Conservation (phyloP, 2,888 invertebrate species). For the Cartodere bifasciata region DNA sequence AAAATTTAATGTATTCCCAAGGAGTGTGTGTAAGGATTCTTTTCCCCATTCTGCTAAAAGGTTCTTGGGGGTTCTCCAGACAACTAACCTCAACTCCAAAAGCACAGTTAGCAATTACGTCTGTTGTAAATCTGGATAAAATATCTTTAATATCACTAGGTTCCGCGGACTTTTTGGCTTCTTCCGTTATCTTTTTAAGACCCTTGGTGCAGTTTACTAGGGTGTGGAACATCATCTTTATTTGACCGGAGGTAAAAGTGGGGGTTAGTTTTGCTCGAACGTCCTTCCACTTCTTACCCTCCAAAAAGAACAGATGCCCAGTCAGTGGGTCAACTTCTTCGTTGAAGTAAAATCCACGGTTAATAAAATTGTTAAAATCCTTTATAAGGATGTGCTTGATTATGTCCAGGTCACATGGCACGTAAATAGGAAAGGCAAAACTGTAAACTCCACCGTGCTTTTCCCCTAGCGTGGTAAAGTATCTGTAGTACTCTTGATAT, state of each 20-base stretch:
- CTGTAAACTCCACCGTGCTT: constrained; percentile 11
- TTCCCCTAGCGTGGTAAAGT: too few relatives aligned
- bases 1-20: too few relatives aligned
- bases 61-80: too few relatives aligned
- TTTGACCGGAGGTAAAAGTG: constrained; percentile 47
- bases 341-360: constrained; percentile 43
- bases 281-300: constrained; percentile 44
- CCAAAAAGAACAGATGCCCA: constrained; percentile 40
- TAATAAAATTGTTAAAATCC: constrained; percentile 45
- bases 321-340: constrained; percentile 43
- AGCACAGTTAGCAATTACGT: too few relatives aligned
- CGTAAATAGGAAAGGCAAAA: constrained; percentile 6
- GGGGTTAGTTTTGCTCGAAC: constrained; percentile 46
- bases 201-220: constrained; percentile 33
- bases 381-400: constrained; percentile 36
- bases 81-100: too few relatives aligned
- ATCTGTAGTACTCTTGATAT: too few relatives aligned
- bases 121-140: constrained; percentile 6
- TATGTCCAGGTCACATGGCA: constrained; percentile 9
- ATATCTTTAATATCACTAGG: constrained; percentile 9
- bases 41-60: too few relatives aligned
- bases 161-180: constrained; percentile 1
- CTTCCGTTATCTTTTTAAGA: constrained; percentile 7
- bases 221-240: constrained; percentile 46
- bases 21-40: too few relatives aligned